Evolutionary conservation across 2,888 invertebrate species (phyloP), one percentile per base, ranked within the genome.

Genomic region (Cephus pygmeus): DNA sequence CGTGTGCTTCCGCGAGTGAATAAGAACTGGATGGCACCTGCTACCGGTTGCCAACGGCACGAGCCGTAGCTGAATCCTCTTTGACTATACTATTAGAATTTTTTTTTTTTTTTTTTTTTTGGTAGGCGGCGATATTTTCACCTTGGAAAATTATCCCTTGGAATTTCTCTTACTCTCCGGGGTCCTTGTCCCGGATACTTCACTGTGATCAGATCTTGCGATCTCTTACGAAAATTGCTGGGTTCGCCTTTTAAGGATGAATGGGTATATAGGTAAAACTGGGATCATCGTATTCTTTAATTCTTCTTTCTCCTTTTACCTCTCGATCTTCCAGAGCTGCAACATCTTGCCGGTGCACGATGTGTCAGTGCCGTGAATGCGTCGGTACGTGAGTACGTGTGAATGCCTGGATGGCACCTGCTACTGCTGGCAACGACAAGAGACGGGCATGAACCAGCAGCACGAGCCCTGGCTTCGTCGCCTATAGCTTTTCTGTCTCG

Each of bases 321-420:
- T 56, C 75, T 30, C 75, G 71, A 71, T 56, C 56, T 56, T 56
- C 23, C 23, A 23, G 56, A 9, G 23, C 56, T 56, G 56, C 56
- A 56, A 56, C 56, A 23, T 56, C 56, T 56, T 56, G 56, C 56
- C 56, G 23, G 23, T 56, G 56, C 56, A 23, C 23, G 56, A 1
- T 56, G 56, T 56, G 56, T 56, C 56, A 23, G 56, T 56, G 56
- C 56, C 23, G 56, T 23, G 56, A 76, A 73, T 75, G 76, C 80
- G 78, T 77, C 77, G 80, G 80, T 81, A 80, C 81, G 79, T 78
- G 76, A 31, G 85, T 81, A 82, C 78, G 84, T 84, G 83, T 82
- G 83, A 85, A 86, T 86, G 83, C 87, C 83, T 82, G 85, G 83
- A 84, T 83, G 87, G 88, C 90, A 90, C 90, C 90, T 90, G 90